Base-by-base conservation (phyloP, 2,797 vertebrate genomes). In the Tenualosa thibaudeaui region DNA sequence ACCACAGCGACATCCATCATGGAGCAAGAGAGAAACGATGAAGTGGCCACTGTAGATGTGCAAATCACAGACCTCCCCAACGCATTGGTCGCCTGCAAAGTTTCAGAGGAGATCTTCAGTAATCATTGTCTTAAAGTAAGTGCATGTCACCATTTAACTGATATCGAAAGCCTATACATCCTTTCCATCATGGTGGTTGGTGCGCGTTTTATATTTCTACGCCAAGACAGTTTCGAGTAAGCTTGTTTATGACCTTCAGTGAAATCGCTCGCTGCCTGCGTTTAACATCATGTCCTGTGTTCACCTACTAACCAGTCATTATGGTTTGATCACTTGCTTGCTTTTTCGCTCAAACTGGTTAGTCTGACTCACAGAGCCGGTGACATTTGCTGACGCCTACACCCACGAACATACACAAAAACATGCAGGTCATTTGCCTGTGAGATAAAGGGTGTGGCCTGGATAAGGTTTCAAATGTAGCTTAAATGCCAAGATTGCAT, bases 41-140 rank as follows among this genome's bases (percentile, higher is more conserved):
- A 89, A 49, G 92, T 94, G 84, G 91, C 93, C 17, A 92, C 92
- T 3, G 91, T 95, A 0, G 93, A 94, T 7, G 95, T 96, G n/a
- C 90, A 93, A 83, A 94, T 96, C 12, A 95, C 92, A 0, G 94
- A 95, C 24, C 84, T 94, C 0, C 91, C 93, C 0, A 92, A 95
- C 86, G 93, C 94, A 24, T 89, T 96, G 50, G 94, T 96, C 24
- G 95, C 94, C 46, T 95, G 92, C 84, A 95, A 93, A 90, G 93
- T 95, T 0, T 89, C 93, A 3, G 92, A 94, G 83, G 94, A 94
- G n/a, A 81, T 96, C 53, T 94, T 96, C 87, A 81, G 49, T 40
- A 91, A 92, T 51, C 91, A 86, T 15, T 86, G 24, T 0, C 60
- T 92, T 53, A 94, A 92, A 93, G 95, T 96, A 84, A 91, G 91